Conservation (phyloP, 1,140 invertebrate species). For the Sogatella furcifera region DNA sequence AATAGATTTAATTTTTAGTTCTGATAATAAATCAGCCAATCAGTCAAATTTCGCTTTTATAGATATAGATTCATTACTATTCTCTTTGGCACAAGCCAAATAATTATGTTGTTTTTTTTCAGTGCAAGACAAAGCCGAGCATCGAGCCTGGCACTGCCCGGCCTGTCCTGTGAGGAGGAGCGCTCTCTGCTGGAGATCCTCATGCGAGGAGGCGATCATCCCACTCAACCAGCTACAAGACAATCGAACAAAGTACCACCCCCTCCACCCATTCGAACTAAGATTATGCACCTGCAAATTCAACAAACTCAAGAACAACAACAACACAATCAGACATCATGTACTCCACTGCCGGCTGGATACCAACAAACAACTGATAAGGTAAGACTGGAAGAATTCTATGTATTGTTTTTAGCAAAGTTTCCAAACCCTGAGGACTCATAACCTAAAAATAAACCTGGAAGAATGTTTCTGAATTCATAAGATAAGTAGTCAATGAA, state of each 20-base stretch:
- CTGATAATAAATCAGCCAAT: too few species aligned
- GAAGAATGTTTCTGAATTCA: too few species aligned
- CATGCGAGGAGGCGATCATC: not conserved
- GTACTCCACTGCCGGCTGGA: not conserved
- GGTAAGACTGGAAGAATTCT: not conserved
- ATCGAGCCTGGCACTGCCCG: conserved; percentile 9
- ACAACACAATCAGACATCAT: not conserved
- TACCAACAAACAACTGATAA: not conserved
- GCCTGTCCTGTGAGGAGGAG: not conserved
- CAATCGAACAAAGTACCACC: not conserved
- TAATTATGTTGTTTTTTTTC: not conserved
- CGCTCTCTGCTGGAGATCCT: conserved; percentile 10
- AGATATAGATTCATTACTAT: too few species aligned
- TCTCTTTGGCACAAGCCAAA: too few species aligned
- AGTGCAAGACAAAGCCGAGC: conserved; percentile 7
- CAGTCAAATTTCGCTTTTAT: too few species aligned
- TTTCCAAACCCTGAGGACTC: too few species aligned
- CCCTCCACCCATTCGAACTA: not conserved
- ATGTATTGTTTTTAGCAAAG: too few species aligned
- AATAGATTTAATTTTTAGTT: too few species aligned
- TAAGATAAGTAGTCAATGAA: too few species aligned
- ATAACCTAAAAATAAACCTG: too few species aligned
- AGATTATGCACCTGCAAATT: not conserved
- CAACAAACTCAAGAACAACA: not conserved
- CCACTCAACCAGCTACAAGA: not conserved